phyloP scores from a whole-genome alignment of 35 echinoderm and acorn worm species.

The Holothuria glaberrima region DNA sequence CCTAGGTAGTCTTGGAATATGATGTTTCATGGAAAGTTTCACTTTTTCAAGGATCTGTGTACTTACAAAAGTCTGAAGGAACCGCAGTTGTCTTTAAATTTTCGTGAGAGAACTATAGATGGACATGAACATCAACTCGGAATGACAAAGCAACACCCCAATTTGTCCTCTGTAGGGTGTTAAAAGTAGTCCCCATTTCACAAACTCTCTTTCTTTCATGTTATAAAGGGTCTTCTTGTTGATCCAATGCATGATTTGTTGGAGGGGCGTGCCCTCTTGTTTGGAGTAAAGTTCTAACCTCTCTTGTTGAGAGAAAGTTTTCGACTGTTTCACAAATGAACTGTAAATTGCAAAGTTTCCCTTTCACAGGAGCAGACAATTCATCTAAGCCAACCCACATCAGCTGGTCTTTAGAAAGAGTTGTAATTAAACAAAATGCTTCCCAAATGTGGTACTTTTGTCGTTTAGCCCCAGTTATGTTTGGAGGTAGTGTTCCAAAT shows the following conservation, averaged over 20 bases:
- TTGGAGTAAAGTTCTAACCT: too few species aligned
- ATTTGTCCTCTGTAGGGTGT: too few species aligned
- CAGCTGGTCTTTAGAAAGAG: not conserved
- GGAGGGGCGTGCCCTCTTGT: too few species aligned
- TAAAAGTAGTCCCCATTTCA: too few species aligned
- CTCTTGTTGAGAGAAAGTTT: conserved; percentile 10
- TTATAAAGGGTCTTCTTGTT: too few species aligned
- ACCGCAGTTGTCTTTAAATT: not conserved
- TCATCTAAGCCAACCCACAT: conserved; percentile 22
- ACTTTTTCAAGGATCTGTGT: conserved; percentile 8
- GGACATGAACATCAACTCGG: not conserved
- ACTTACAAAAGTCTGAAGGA: conserved; percentile 45
- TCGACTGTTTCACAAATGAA: not conserved
- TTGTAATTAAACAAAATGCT: conserved; percentile 3
- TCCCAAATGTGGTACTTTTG: conserved; percentile 31
- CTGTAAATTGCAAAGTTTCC: not conserved
- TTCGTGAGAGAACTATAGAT: not conserved
- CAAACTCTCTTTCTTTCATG: too few species aligned
- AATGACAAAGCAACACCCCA: too few species aligned
- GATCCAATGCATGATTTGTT: too few species aligned
- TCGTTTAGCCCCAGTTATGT: not conserved
- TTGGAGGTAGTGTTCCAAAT: not conserved
- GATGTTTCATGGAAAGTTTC: not conserved
- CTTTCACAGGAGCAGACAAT: not conserved
- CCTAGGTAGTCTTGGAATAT: not conserved